Evolutionary conservation across 2,113 vertebrate genomes (phyloP).

Genomic region (Gallinago undulata): DNA sequence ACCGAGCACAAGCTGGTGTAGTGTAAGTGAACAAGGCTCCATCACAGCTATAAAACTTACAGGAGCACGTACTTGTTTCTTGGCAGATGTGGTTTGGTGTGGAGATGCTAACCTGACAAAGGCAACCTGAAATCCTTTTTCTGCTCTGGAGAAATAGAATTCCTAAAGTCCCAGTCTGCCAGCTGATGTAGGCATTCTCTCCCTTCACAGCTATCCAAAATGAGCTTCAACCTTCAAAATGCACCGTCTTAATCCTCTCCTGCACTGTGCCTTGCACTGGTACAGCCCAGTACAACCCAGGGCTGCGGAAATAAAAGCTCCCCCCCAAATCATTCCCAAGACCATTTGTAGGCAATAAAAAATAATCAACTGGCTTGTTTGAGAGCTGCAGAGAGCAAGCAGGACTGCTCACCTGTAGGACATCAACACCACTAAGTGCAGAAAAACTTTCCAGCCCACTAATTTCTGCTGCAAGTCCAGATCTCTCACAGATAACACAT

Average conservation of each 20-base stretch:
- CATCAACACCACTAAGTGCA: not conserved
- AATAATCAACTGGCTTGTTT: not conserved
- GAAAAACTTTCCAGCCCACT: not conserved
- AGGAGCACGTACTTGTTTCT: not conserved
- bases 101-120: not conserved
- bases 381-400: not conserved
- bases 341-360: not conserved
- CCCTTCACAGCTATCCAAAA: not conserved
- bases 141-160: not conserved
- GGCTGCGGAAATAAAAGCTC: not conserved
- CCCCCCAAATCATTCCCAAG: not conserved
- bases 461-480: not conserved
- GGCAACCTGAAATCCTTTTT: not conserved
- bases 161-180: not conserved
- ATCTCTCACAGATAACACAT: accelerated
- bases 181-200: not conserved
- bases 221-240: not conserved
- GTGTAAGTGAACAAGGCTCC: not conserved
- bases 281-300: not conserved
- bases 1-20: not conserved
- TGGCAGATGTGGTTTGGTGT: not conserved
- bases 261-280: not conserved
- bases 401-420: not conserved
- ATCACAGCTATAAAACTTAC: not conserved
- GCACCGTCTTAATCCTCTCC: not conserved